Conservation (phyloP, 2,888 invertebrate species). For the Lycaena phlaeas region DNA sequence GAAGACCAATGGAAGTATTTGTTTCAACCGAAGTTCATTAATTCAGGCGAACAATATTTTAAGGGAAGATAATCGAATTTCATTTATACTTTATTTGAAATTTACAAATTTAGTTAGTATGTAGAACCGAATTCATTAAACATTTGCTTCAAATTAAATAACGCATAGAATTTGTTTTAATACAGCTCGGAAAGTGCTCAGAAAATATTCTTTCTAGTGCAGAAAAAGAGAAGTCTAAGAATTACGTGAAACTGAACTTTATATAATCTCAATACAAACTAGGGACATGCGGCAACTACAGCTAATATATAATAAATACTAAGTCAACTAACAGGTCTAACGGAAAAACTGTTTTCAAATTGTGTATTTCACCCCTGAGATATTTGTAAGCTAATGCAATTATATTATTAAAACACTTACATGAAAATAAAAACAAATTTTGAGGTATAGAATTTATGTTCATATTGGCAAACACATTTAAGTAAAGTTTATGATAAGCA, state of each 20-base stretch:
- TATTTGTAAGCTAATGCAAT: too few species aligned
- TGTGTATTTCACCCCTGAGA: too few species aligned
- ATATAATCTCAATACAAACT: slow-evolving; percentile 2
- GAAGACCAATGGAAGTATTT: slow-evolving; percentile 65
- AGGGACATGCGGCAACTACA: slow-evolving; percentile 1
- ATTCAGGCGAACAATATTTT: background rate
- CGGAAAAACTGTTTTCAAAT: too few species aligned
- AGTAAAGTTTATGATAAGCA: background rate
- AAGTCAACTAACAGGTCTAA: slow-evolving; percentile 3
- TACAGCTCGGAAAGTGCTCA: background rate
- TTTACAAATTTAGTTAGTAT: background rate
- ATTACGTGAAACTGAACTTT: slow-evolving; percentile 3
- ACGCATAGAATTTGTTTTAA: background rate
- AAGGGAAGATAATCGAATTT: background rate
- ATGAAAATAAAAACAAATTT: too few species aligned
- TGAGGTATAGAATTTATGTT: too few species aligned
- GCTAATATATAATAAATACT: background rate
- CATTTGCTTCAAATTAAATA: background rate
- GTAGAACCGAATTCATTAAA: background rate
- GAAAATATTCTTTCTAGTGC: slow-evolving; percentile 3
- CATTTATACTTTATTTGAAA: background rate
- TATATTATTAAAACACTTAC: too few species aligned
- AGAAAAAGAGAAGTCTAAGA: slow-evolving; percentile 4
- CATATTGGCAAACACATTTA: too few species aligned
- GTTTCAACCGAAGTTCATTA: slow-evolving; percentile 20